Percentiles rank a stretch among this genome's conserved stretches.
phyloP scores from a whole-genome alignment of 2,888 invertebrate genomes.

The Onthophagus sagittarius region DNA sequence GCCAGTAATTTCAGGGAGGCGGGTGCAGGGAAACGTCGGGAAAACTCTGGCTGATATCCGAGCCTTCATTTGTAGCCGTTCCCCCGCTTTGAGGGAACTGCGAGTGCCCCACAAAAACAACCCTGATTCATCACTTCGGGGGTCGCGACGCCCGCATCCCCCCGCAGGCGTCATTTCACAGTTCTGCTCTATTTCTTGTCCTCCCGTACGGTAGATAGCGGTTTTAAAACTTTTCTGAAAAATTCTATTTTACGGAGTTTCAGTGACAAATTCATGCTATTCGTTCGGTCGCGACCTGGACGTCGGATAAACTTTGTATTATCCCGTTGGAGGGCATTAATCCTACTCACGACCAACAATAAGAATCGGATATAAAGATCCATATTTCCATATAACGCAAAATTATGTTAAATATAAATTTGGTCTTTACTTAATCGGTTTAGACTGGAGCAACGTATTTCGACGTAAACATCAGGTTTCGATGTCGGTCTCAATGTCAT shows the following conservation, averaged over 20 bases:
- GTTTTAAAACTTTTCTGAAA: conserved; percentile 23
- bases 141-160: neutral
- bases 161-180: conserved; percentile 31
- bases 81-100: neutral
- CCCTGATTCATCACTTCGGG: conserved; percentile 37
- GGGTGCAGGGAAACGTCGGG: conserved; percentile 12
- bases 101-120: conserved; percentile 33
- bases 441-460: neutral
- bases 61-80: conserved; percentile 18
- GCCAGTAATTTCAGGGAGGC: neutral
- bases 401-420: neutral
- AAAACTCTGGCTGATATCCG: conserved; percentile 11
- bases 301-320: conserved; percentile 6
- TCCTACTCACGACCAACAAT: neutral
- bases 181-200: conserved; percentile 36
- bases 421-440: neutral
- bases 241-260: conserved; percentile 18
- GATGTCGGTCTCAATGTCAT: neutral
- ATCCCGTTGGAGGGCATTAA: neutral
- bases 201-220: conserved; percentile 6
- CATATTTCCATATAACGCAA: neutral
- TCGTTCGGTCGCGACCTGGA: neutral
- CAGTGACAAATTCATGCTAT: conserved; percentile 14
- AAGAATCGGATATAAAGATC: neutral
- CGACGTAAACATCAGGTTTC: neutral